Conservation (phyloP, 2,113 vertebrate genomes). For the Sorex araneus region DNA sequence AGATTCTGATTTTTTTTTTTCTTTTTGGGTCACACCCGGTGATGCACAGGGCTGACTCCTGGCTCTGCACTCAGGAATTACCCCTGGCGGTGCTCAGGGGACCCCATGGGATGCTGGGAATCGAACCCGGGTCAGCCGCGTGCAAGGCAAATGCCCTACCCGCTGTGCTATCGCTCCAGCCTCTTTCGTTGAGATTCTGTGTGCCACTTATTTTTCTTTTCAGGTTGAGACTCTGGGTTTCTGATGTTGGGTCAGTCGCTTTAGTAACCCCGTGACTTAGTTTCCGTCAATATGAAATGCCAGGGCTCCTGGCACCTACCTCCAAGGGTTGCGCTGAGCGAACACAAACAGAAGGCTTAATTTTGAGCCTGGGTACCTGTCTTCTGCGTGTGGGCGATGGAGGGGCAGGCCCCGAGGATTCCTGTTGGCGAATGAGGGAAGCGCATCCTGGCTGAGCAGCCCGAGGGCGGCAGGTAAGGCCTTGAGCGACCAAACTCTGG, state of each 20-base stretch:
- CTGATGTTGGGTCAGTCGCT: not conserved
- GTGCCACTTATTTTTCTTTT: not conserved
- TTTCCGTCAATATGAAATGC: conserved; percentile 9
- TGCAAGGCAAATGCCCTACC: no score
- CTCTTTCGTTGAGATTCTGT: not conserved
- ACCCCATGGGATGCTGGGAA: no score
- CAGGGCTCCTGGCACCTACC: not conserved
- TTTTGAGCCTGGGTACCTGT: not conserved
- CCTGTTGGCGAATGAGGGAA: not conserved
- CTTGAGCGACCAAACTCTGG: not conserved
- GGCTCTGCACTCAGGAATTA: no score
- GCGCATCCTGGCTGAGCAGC: not conserved
- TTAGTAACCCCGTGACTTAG: not conserved
- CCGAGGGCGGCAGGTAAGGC: not conserved
- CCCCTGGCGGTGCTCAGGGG: no score
- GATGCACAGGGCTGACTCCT: no score
- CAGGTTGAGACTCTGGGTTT: not conserved
- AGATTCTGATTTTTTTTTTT: not conserved
- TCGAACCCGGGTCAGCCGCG: no score
- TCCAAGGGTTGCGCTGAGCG: not conserved
- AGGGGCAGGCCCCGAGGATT: no score
- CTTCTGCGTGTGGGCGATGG: no score
- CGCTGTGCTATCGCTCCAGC: no score
- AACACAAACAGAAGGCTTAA: not conserved
- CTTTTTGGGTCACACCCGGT: no score